phyloP scores from a whole-genome alignment of 2,797 vertebrate genomes.

The Onychomys leucogaster region DNA sequence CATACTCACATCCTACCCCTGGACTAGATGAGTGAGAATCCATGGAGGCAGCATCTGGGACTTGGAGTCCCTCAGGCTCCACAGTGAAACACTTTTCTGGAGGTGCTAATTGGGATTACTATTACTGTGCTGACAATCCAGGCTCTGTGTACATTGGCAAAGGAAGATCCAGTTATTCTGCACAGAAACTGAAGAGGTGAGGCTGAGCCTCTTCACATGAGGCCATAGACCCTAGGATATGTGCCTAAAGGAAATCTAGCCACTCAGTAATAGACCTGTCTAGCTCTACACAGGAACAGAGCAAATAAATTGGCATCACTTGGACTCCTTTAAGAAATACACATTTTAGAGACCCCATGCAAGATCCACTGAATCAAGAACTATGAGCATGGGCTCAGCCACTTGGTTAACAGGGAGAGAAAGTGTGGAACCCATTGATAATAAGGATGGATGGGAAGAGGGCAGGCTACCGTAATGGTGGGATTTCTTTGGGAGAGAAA shows the following conservation, averaged over 20 bases:
- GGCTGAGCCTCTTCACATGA: not conserved
- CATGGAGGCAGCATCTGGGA: not conserved
- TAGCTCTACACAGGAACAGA: not conserved
- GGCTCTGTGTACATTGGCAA: not conserved
- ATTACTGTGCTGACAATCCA: fast-evolving
- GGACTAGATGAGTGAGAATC: not conserved
- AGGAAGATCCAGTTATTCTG: not conserved
- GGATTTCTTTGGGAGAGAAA: not conserved
- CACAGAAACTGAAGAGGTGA: not conserved
- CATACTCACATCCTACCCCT: too few species aligned
- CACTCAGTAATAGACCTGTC: not conserved
- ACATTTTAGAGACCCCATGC: not conserved
- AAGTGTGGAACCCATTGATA: not conserved
- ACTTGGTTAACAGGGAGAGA: not conserved
- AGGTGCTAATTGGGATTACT: not conserved
- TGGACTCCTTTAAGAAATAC: not conserved
- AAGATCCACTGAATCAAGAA: not conserved
- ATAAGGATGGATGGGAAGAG: not conserved
- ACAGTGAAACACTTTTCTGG: not conserved
- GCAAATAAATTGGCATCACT: not conserved
- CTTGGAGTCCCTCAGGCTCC: not conserved
- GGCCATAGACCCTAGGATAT: not conserved
- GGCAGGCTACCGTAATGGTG: fast-evolving
- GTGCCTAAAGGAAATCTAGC: not conserved
- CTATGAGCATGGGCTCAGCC: not conserved